These are phyloP conservation scores for Xiphophorus hellerii DNA, from an alignment of 2,113 vertebrate genomes.

Conservation along the genomic window DNA sequence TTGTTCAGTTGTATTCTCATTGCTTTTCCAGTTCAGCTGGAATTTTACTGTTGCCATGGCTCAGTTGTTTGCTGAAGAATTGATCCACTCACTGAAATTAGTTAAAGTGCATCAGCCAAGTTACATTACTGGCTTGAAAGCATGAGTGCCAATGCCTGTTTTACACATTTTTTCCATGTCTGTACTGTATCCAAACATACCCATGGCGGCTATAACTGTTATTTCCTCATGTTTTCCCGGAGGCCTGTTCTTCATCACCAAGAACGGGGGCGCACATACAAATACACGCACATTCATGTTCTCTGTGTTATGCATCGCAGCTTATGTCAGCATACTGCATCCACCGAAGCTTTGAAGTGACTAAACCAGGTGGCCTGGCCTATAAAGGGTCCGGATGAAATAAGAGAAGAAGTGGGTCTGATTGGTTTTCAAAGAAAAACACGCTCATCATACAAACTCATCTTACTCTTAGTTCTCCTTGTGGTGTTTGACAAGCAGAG, in stretches of 20 bases:
- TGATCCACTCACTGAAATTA: conserved; percentile 70
- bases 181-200: conserved; percentile 62
- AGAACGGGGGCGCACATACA: conserved; percentile 53
- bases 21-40: conserved; percentile 8
- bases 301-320: conserved; percentile 17
- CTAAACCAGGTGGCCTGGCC: conserved; percentile 60
- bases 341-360: conserved; percentile 55
- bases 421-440: conserved; percentile 55
- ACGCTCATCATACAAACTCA: conserved; percentile 31
- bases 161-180: conserved; percentile 70
- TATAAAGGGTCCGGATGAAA: conserved; percentile 55
- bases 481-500: conserved; percentile 22
- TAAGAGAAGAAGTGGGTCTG: conserved; percentile 15
- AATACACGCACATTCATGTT: conserved; percentile 42
- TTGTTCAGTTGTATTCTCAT: conserved; percentile 21
- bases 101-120: conserved; percentile 62
- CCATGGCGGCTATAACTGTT: conserved; percentile 62
- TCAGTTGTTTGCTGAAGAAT: conserved; percentile 48
- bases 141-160: conserved; percentile 44
- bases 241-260: conserved; percentile 75
- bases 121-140: conserved; percentile 52
- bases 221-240: conserved; percentile 70
- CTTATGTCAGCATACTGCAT: conserved; percentile 29
- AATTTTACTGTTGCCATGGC: conserved; percentile 39
- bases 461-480: conserved; percentile 14